Percentiles rank a stretch among this genome's conserved stretches.
Evolutionary conservation across 2,888 invertebrate species (phyloP).

Genomic region (Augochlorella aurata): DNA sequence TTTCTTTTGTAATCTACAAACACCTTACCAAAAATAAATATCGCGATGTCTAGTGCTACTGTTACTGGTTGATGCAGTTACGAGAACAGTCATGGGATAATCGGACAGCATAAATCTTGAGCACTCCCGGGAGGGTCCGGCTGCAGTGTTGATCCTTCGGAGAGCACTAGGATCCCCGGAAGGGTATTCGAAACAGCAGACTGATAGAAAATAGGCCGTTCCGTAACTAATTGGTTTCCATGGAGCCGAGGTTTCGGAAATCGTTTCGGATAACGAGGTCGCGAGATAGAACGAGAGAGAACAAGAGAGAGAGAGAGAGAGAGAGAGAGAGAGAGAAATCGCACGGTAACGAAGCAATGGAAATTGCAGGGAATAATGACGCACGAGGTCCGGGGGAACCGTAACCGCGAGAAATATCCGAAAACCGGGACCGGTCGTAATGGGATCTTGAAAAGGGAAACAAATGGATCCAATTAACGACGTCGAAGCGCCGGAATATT

Average conservation of each 20-base stretch:
- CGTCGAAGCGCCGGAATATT: constrained; percentile 38
- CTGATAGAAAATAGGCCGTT: constrained; percentile 15
- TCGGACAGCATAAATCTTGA: background rate
- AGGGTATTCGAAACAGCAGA: background rate
- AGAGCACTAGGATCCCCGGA: background rate
- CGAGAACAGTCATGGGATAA: background rate
- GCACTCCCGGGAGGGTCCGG: background rate
- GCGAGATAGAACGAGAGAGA: background rate
- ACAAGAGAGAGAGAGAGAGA: background rate
- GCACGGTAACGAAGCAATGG: constrained; percentile 36
- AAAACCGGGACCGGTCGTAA: constrained; percentile 38
- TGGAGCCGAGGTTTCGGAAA: constrained; percentile 23
- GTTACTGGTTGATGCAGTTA: background rate
- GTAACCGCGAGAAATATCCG: constrained; percentile 52
- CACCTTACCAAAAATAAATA: background rate
- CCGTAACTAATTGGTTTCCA: constrained; percentile 18
- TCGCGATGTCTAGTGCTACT: background rate
- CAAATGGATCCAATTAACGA: constrained; percentile 57
- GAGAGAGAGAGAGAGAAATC: background rate
- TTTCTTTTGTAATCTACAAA: no score
- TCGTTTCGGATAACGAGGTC: constrained; percentile 31
- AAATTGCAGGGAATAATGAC: constrained; percentile 51
- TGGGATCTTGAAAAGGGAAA: constrained; percentile 50
- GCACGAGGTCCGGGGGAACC: constrained; percentile 13
- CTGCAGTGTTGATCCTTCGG: background rate